These are phyloP conservation scores for Parasteatoda tepidariorum DNA, from an alignment of 1,140 invertebrate species.

Conservation along the genomic window DNA sequence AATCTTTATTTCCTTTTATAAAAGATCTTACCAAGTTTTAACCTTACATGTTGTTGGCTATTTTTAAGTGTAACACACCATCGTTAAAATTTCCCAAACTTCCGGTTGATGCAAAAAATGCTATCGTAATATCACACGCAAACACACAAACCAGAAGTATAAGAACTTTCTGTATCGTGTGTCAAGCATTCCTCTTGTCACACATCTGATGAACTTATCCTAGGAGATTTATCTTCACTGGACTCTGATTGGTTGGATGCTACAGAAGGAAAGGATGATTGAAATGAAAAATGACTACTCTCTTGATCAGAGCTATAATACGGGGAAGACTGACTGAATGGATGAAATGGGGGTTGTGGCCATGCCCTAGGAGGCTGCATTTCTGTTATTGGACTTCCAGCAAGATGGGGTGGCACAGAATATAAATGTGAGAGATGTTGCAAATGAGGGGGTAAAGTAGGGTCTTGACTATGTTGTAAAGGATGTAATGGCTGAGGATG, in stretches of 20 bases:
- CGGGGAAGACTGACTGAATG: slow-evolving; percentile 58
- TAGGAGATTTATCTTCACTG: slow-evolving; percentile 22
- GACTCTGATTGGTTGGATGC: slow-evolving; percentile 45
- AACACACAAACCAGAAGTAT: slow-evolving; percentile 54
- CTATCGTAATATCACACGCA: slow-evolving; percentile 55
- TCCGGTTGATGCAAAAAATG: slow-evolving; percentile 43
- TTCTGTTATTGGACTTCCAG: slow-evolving; percentile 35
- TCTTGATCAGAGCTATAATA: slow-evolving; percentile 54
- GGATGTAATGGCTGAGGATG: slow-evolving; percentile 56
- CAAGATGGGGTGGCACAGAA: slow-evolving; percentile 10
- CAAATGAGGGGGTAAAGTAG: slow-evolving; percentile 35
- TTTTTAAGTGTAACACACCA: slow-evolving; percentile 3
- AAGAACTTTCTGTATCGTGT: slow-evolving; percentile 11
- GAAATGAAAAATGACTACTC: slow-evolving; percentile 57
- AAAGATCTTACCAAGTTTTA: slow-evolving; percentile 5
- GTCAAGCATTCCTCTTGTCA: slow-evolving; percentile 20
- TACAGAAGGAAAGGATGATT: slow-evolving; percentile 47
- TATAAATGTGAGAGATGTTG: slow-evolving; percentile 54
- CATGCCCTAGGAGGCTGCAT: slow-evolving; percentile 49
- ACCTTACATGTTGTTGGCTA: neutral
- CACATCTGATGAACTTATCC: slow-evolving; percentile 40
- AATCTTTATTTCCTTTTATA: slow-evolving; percentile 38
- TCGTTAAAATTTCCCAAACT: slow-evolving; percentile 20
- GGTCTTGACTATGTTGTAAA: slow-evolving; percentile 52
- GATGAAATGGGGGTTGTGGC: slow-evolving; percentile 53